Conservation (phyloP, 2,888 invertebrate genomes). For the Loripinus fragilis region DNA sequence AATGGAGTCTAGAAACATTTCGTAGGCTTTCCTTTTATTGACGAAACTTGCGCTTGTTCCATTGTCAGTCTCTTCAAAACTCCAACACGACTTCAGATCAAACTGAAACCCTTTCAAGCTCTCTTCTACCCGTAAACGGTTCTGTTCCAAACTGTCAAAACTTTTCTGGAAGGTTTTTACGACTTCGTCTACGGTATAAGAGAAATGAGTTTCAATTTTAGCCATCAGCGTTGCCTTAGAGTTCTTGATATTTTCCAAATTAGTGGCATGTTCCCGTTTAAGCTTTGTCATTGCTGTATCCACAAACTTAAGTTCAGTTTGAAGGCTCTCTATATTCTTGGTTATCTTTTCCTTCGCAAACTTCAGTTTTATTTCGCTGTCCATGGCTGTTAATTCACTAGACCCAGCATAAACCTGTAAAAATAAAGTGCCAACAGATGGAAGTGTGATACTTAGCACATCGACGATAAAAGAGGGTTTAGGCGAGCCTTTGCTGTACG, state of each 20-base stretch:
- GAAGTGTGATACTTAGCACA: no score
- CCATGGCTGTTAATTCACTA: no score
- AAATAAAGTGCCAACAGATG: no score
- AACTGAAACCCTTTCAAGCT: neutral
- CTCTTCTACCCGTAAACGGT: neutral
- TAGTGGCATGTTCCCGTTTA: neutral
- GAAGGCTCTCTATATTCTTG: neutral
- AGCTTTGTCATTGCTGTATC: neutral
- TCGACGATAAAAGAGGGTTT: no score
- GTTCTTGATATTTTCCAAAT: neutral
- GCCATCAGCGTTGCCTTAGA: neutral
- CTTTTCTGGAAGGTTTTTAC: neutral
- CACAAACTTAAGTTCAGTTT: conserved; percentile 1
- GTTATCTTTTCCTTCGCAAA: neutral
- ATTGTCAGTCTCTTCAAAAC: neutral
- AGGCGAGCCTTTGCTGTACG: no score
- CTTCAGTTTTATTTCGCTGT: neutral
- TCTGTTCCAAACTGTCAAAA: neutral
- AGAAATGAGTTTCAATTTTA: neutral
- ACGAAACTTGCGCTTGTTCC: neutral
- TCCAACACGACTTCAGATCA: conserved; percentile 8
- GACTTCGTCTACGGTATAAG: neutral
- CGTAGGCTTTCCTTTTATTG: neutral
- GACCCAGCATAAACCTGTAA: no score
- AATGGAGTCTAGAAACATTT: neutral